Percentiles rank a stretch among this genome's conserved stretches.
Evolutionary conservation across 30 jellyfish, hydroid and myxozoan genomes (phyloP).

Genomic region (Chrysaora quinquecirrha): DNA sequence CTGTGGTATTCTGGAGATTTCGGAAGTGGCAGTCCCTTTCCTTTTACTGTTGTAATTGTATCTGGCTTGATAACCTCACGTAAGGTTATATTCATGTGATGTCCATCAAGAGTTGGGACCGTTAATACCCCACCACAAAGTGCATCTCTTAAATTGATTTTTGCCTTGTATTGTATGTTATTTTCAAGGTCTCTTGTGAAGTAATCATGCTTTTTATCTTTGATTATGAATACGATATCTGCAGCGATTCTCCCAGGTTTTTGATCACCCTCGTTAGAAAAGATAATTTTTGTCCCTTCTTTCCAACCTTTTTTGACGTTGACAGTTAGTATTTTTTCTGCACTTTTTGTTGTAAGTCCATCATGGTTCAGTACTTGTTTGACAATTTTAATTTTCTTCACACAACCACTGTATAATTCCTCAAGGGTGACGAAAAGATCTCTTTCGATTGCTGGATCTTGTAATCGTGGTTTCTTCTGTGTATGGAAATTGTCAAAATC

Average conservation of each 20-base stretch:
- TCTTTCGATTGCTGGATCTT: slow-evolving; percentile 84
- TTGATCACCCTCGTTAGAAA: slow-evolving; percentile 86
- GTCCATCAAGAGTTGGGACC: slow-evolving; percentile 66
- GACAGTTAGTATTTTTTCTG: slow-evolving; percentile 62
- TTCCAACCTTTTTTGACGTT: slow-evolving; percentile 95
- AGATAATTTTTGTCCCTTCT: slow-evolving; percentile 91
- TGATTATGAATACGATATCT: slow-evolving; percentile 68
- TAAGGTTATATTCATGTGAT: slow-evolving; percentile 4
- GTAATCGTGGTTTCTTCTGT: slow-evolving; percentile 64
- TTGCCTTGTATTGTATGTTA: slow-evolving; percentile 57
- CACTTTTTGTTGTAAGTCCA: slow-evolving; percentile 37
- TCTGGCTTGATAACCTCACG: slow-evolving; percentile 74
- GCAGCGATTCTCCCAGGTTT: slow-evolving; percentile 82
- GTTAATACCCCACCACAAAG: slow-evolving; percentile 75
- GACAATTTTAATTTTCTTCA: slow-evolving; percentile 70
- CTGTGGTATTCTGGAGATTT: slow-evolving; percentile 58
- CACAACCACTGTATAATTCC: slow-evolving; percentile 76
- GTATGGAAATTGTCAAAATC: slow-evolving; percentile 32
- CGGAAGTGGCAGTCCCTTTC: slow-evolving; percentile 90
- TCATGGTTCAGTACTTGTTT: slow-evolving; percentile 64
- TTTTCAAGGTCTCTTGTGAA: slow-evolving; percentile 73
- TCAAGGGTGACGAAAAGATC: slow-evolving; percentile 71
- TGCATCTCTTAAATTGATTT: slow-evolving; percentile 82
- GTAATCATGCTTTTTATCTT: slow-evolving; percentile 65
- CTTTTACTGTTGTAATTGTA: slow-evolving; percentile 24